Conservation (phyloP, 2,888 invertebrate genomes). For the Caenorhabditis sulstoni region DNA sequence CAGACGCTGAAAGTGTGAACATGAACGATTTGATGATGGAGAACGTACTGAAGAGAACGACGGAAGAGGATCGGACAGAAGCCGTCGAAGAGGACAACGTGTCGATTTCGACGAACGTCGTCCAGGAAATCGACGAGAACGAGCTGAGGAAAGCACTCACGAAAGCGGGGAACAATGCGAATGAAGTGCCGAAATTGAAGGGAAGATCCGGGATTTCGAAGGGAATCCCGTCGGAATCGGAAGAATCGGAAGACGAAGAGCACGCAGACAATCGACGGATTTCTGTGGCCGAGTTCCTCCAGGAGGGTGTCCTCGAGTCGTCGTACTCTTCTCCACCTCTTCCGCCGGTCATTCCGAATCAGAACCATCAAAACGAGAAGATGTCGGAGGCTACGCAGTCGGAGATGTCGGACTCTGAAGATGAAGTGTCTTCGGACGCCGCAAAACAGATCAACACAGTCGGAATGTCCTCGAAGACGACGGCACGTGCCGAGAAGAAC, state of each 20-base stretch:
- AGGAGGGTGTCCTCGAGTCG: slow-evolving; percentile 35
- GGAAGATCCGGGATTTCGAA: slow-evolving; percentile 46
- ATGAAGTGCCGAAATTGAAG: slow-evolving; percentile 28
- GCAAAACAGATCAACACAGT: slow-evolving; percentile 17
- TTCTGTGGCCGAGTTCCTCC: slow-evolving; percentile 56
- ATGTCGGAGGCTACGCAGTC: slow-evolving; percentile 50
- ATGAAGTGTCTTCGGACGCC: slow-evolving; percentile 21
- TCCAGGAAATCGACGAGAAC: slow-evolving; percentile 53
- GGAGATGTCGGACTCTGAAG: slow-evolving; percentile 50
- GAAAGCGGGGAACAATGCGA: slow-evolving; percentile 28
- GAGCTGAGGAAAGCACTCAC: slow-evolving; percentile 44
- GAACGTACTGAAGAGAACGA: slow-evolving; percentile 31
- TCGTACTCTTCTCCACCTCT: slow-evolving; percentile 15
- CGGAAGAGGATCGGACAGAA: slow-evolving; percentile 48
- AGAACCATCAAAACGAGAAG: slow-evolving; percentile 34
- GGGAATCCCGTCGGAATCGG: slow-evolving; percentile 33
- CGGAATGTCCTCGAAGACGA: slow-evolving; percentile 52
- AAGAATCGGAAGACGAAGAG: slow-evolving; percentile 19
- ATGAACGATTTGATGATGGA: slow-evolving; percentile 58
- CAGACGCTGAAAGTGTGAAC: slow-evolving; percentile 40
- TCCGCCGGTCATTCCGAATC: slow-evolving; percentile 2
- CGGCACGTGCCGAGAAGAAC: slow-evolving; percentile 43
- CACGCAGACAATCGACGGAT: slow-evolving; percentile 44
- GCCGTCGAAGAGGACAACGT: slow-evolving; percentile 48
- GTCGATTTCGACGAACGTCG: slow-evolving; percentile 54